Base-by-base conservation (phyloP, 2,797 vertebrate species). In the Ceyx erithaca region DNA sequence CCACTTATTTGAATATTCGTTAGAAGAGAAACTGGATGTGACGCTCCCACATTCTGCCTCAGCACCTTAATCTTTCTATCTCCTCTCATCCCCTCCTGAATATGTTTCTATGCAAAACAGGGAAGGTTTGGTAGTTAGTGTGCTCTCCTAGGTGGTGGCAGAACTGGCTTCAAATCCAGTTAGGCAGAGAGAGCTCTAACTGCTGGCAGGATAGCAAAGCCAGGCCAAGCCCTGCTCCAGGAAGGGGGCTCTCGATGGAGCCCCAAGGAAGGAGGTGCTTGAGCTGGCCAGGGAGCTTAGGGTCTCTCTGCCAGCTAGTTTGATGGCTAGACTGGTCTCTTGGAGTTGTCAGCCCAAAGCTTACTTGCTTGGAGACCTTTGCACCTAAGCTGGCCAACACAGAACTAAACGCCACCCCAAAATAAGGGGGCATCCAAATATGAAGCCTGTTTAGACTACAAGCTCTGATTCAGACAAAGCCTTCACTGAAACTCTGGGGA, bases 91-190 rank as follows among this genome's bases (percentile, higher is more conserved):
- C 81, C 85, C 46, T 85, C 43, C 71, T 92, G 85, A 69, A 87
- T 83, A 82, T 21, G 62, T 61, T 62, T 6, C 79, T 59, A 85
- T 95, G 91, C 93, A 95, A 95, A 96, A 58, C 82, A 95, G 82
- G 89, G 80, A 80, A 0, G 9, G 84, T 85, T 88, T 85, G 89
- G 76, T 95, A 72, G 89, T 94, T 94, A 8, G 16, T 30, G 69
- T 62, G 62, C 76, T 59, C 89, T 78, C 72, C 82, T 80, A 76
- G 76, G 69, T 89, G 86, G 76, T 75, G 76, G 84, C 69, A 93
- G 82, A 92, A 94, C 94, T 93, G 85, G 87, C 87, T 93, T 21
- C 30, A 21, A 25, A 93, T 78, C 89, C 72, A 83, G 93, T 75
- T 16, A 82, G 62, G 89, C 79, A 88, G 73, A 79, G 64, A 52